phyloP scores from a whole-genome alignment of 2,113 vertebrate species.

The Tamias sibiricus region DNA sequence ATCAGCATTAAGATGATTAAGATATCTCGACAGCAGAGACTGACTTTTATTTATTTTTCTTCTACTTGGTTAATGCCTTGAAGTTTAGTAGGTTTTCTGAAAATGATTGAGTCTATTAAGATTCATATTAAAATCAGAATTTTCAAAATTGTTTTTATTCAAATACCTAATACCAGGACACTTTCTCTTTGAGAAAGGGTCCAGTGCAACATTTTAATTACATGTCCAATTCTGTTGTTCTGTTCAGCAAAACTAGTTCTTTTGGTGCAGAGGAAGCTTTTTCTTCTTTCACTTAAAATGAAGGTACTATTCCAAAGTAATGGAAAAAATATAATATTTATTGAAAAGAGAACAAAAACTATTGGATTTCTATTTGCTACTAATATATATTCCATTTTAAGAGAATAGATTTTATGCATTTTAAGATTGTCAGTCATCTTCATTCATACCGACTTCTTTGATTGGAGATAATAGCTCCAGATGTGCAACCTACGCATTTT shows the following conservation, averaged over 20 bases:
- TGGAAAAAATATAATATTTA: slow-evolving; percentile 5
- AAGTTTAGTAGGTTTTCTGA: not conserved
- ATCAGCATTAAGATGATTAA: not conserved
- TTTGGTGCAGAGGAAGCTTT: not conserved
- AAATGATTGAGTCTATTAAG: slow-evolving; percentile 29
- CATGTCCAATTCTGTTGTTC: slow-evolving; percentile 8
- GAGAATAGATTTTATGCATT: slow-evolving; percentile 37
- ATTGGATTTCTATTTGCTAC: slow-evolving; percentile 37
- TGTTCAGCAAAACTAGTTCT: not conserved
- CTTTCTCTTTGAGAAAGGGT: not conserved
- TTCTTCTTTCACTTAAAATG: slow-evolving; percentile 41
- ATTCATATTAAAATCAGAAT: slow-evolving; percentile 38
- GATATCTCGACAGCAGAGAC: not conserved
- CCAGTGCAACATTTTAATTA: not conserved
- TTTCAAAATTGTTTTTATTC: slow-evolving; percentile 49
- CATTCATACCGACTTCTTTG: slow-evolving; percentile 60
- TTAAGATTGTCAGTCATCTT: slow-evolving; percentile 57
- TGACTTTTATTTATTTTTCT: slow-evolving; percentile 32
- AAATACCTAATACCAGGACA: not conserved
- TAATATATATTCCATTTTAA: slow-evolving; percentile 36
- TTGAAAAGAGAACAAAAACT: not conserved
- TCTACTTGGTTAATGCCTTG: not conserved
- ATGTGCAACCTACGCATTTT: slow-evolving; percentile 41
- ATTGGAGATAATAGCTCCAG: slow-evolving; percentile 50
- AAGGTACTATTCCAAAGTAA: slow-evolving; percentile 22